Conservation (phyloP, 2,113 vertebrate species). For the Bambusicola thoracicus region DNA sequence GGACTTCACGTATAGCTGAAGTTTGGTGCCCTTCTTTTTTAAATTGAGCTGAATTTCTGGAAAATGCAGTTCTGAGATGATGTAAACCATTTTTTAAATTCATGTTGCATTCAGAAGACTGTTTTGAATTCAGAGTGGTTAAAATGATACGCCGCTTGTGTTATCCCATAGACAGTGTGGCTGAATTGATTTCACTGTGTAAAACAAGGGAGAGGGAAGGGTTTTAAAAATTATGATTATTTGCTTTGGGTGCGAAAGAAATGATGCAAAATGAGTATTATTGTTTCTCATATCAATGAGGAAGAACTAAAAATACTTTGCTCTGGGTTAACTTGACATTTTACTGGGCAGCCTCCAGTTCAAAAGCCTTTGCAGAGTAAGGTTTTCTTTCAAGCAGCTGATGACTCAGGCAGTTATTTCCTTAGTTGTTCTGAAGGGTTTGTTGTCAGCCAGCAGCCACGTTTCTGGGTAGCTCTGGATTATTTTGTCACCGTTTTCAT, state of each 20-base stretch:
- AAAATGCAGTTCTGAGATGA: not conserved
- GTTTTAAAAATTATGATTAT: not conserved
- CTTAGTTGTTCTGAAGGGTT: conserved; percentile 24
- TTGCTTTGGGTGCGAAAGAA: not conserved
- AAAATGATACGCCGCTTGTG: not conserved
- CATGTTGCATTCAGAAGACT: not conserved
- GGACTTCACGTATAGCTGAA: not conserved
- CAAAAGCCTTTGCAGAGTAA: not conserved
- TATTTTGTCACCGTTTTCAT: not conserved
- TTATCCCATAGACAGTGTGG: not conserved
- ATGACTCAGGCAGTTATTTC: conserved; percentile 55
- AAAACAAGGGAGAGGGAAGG: not conserved
- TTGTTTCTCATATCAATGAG: not conserved
- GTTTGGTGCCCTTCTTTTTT: not conserved
- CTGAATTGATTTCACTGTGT: not conserved
- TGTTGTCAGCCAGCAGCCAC: not conserved
- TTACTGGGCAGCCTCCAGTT: not conserved
- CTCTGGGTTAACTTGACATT: conserved; percentile 2
- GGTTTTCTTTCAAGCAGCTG: not conserved
- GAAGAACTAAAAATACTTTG: not conserved
- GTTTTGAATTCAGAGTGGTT: not conserved
- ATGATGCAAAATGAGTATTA: not conserved
- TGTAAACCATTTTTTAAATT: not conserved
- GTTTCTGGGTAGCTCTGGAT: conserved; percentile 40
- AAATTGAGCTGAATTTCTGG: not conserved